Conservation (phyloP, 2,888 invertebrate genomes). For the Drosophila rellima region DNA sequence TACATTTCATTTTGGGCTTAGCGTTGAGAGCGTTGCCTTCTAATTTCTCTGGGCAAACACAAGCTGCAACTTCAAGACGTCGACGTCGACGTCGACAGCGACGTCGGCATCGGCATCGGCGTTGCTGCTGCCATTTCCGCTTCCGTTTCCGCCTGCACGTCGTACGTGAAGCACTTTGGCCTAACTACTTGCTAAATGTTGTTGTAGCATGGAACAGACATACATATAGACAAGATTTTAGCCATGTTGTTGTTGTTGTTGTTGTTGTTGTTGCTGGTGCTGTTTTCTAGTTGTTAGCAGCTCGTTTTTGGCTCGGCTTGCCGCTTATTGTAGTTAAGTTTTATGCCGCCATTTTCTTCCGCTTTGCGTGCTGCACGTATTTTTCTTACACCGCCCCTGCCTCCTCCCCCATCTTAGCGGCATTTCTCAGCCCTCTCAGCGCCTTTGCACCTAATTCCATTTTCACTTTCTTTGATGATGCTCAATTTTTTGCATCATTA, state of each 20-base stretch:
- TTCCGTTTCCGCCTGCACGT: slow-evolving; percentile 67
- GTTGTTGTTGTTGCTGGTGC: slow-evolving; percentile 50
- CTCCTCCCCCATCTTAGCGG: not conserved
- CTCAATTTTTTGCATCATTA: slow-evolving; percentile 82
- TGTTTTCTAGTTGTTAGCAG: slow-evolving; percentile 57
- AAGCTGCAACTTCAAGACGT: slow-evolving; percentile 15
- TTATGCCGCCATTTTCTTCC: slow-evolving; percentile 74
- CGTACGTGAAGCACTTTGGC: slow-evolving; percentile 66
- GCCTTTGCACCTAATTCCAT: slow-evolving; percentile 77
- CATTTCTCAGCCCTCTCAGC: slow-evolving; percentile 27
- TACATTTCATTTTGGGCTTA: slow-evolving; percentile 64
- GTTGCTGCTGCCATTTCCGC: slow-evolving; percentile 64
- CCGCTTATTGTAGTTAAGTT: slow-evolving; percentile 75
- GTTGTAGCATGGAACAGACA: too few relatives aligned
- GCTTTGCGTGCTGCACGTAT: slow-evolving; percentile 74
- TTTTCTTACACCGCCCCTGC: not conserved
- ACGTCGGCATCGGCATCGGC: slow-evolving; percentile 19
- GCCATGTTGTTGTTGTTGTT: slow-evolving; percentile 39
- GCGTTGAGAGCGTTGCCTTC: slow-evolving; percentile 36
- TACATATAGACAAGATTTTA: slow-evolving; percentile 5
- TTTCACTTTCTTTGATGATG: slow-evolving; percentile 81
- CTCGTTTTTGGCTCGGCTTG: slow-evolving; percentile 61
- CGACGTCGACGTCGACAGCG: slow-evolving; percentile 1
- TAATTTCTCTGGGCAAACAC: slow-evolving; percentile 44
- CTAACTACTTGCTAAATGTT: slow-evolving; percentile 58